Base-by-base conservation (phyloP, 2,888 invertebrate species). In the Tiphia femorata region DNA sequence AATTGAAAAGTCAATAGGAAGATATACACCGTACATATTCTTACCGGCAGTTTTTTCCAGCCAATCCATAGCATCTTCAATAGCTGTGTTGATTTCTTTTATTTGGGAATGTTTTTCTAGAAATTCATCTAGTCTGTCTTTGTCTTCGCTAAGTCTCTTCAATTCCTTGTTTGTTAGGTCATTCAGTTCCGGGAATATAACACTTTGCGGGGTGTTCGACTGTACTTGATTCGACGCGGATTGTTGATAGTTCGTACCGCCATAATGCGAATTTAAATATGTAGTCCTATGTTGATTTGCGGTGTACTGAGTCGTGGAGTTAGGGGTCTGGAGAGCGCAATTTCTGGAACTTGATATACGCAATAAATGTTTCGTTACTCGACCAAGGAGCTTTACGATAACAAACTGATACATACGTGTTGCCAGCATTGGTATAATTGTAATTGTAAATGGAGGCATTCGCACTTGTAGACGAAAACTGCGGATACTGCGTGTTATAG, bases 121-220 rank as follows among this genome's bases (percentile, higher is more conserved):
- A 59, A 92, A 89, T 77, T 92, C 92, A 72, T 92, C 90, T 82
- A 92, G 88, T 67, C 88, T 87, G 71, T 93, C 92, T 0, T 88
- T 86, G 83, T 90, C 91, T 41, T 90, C 88, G 71, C 89, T 86
- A 16, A 94, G 85, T 75, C 89, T 88, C 66, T 89, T 88, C 38
- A 94, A 84, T 81, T 94, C 92, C 44, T 92, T 90, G 71, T 87
- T 70, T 65, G 85, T 83, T 63, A 88, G 74, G 44, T 80, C 79
- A 58, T 85, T 84, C 17, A 88, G 73, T 67, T 87, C 86, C 4
- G 87, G 86, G 68, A 88, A 86, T 40, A 83, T 74, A 30, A 78
- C 43, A 46, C 78, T 77, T 46, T 80, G 78, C 6, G 66, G 69
- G 25, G 61, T 56, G 44, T 82, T 80, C 0, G 61, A 14, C 44